Base-by-base conservation (phyloP, 2,888 invertebrate genomes). In the Catocala sponsa region DNA sequence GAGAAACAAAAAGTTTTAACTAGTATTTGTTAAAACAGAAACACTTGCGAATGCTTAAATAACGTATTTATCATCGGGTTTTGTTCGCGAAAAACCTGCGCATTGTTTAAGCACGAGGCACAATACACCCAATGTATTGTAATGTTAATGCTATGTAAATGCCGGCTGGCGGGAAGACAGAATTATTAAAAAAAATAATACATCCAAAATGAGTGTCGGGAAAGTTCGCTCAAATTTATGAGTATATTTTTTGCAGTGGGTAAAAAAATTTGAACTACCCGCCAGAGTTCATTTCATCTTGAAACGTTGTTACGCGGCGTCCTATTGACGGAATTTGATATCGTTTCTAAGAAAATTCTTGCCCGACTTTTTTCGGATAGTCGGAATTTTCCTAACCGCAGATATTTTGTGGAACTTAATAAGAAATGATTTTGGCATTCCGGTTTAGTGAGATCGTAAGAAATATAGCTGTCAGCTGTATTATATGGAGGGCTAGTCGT, bases 131-230 rank as follows among this genome's bases (percentile, higher is more conserved):
- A 61, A 71, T 72, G 79, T 78, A 82, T 88, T 86, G 84, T 86
- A 76, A 87, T 88, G 88, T 72, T 84, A 87, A 87, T 87, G 74
- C 42, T 76, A 86, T 88, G 87, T 72, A 85, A 86, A 87, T 84
- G 78, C 63, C 65, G 47, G 25, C 70, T 60, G 67, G 66, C 68
- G 70, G 55, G 61, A 50, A 56, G 70, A 70, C 62, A 65, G 75
- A 78, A 78, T 80, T 81, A 80, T 75, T 73, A 78, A 82, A 83
- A 80, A 78, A 74, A 76, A 59, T 58, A 55, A 69, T 67, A 70
- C 63, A 62, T 53, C 55, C 60, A 56, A 69, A 74, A 70, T 67
- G 55, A 58, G 67, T 62, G 49, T 52, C 48, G 62, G 43, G n/a
- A 65, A 70, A 73, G 65, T 68, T 68, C 15, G 58, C 55, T 51